These are phyloP conservation scores for Lysiphlebus fabarum DNA, from an alignment of 1,140 invertebrate genomes.

Conservation along the genomic window DNA sequence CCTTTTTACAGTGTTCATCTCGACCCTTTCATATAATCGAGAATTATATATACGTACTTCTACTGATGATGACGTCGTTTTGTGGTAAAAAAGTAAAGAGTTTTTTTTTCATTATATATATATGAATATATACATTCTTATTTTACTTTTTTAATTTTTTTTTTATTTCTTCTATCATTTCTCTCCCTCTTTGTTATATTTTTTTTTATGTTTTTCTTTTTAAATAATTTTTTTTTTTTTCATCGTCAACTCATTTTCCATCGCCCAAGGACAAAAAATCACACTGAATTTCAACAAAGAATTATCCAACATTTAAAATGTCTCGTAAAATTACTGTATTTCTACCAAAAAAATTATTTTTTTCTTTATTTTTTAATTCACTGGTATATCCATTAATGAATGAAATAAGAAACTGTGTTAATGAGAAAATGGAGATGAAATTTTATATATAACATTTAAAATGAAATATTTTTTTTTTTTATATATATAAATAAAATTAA, in stretches of 20 bases:
- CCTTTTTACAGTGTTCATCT: background rate
- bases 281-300: constrained; percentile 1
- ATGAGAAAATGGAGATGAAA: too few species aligned
- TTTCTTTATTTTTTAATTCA: too few species aligned
- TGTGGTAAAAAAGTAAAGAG: background rate
- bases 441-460: too few species aligned
- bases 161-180: background rate
- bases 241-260: constrained; percentile 12
- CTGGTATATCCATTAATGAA: too few species aligned
- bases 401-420: too few species aligned
- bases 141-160: constrained; percentile 1
- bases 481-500: too few species aligned
- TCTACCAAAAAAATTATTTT: background rate
- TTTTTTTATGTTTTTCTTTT: background rate
- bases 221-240: constrained; percentile 1
- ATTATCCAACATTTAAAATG: constrained; percentile 15
- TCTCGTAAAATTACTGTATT: constrained; percentile 6
- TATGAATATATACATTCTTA: too few species aligned
- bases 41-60: constrained; percentile 1
- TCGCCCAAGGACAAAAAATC: constrained; percentile 6
- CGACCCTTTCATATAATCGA: constrained; percentile 11
- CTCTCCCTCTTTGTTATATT: background rate
- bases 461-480: too few species aligned
- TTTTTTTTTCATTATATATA: constrained; percentile 10
- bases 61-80: constrained; percentile 13